Conservation (phyloP, 1,140 invertebrate genomes). For the Drosophila simulans region DNA sequence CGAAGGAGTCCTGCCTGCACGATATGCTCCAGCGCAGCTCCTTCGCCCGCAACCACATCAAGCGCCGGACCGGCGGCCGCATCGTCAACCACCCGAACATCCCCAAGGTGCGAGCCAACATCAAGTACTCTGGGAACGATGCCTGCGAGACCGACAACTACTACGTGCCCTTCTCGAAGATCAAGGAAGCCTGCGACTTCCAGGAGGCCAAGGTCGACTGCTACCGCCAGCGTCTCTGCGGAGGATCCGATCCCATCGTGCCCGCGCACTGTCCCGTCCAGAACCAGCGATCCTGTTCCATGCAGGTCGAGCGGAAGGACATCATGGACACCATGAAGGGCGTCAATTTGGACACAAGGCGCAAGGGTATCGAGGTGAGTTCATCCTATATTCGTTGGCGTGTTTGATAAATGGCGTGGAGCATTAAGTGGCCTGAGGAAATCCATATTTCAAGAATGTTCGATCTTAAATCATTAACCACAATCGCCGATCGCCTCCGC, state of each 20-base stretch:
- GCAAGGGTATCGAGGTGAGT: slow-evolving; percentile 81
- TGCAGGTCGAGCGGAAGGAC: slow-evolving; percentile 73
- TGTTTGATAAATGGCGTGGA: background rate
- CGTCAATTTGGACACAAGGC: slow-evolving; percentile 68
- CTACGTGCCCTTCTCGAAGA: slow-evolving; percentile 76
- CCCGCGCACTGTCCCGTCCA: slow-evolving; percentile 25
- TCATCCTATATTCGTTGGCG: too few relatives aligned
- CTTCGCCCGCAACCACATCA: slow-evolving; percentile 73
- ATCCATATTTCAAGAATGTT: slow-evolving; percentile 25
- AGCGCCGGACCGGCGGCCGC: slow-evolving; percentile 67
- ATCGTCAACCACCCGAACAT: slow-evolving; percentile 77
- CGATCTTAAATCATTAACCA: slow-evolving; percentile 1
- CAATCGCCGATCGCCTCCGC: slow-evolving; percentile 30
- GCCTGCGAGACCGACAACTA: slow-evolving; percentile 66
- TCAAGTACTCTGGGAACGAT: slow-evolving; percentile 81
- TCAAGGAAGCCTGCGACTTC: slow-evolving; percentile 63
- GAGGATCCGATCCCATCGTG: slow-evolving; percentile 30
- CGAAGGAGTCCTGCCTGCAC: slow-evolving; percentile 40
- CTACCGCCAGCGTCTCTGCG: slow-evolving; percentile 62
- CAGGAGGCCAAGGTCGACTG: slow-evolving; percentile 65
- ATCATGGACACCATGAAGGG: slow-evolving; percentile 76
- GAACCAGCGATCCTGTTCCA: slow-evolving; percentile 61
- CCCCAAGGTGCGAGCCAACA: slow-evolving; percentile 77
- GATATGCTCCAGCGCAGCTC: slow-evolving; percentile 67
- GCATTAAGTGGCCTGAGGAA: background rate